phyloP scores from a whole-genome alignment of 1,140 invertebrate species.

The Nymphalis io region DNA sequence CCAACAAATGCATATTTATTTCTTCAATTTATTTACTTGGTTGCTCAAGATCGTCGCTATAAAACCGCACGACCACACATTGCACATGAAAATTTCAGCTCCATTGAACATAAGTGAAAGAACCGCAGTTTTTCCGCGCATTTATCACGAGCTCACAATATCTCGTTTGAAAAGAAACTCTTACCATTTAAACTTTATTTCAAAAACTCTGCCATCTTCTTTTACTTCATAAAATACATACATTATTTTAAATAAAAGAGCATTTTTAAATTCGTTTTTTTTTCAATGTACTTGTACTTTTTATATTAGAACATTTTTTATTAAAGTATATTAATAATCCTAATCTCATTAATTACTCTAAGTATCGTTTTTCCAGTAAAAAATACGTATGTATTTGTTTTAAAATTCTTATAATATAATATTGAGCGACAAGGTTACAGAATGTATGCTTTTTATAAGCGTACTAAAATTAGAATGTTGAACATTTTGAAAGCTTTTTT shows the following conservation, averaged over 20 bases:
- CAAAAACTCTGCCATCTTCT: background rate
- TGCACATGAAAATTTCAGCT: constrained; percentile 23
- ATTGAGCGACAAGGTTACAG: too few relatives aligned
- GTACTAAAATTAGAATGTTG: too few relatives aligned
- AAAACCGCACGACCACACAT: background rate
- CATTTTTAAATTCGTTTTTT: background rate
- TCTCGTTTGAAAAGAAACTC: constrained; percentile 18
- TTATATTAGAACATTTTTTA: background rate
- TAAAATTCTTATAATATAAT: too few relatives aligned
- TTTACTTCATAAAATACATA: background rate
- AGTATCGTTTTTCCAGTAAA: too few relatives aligned
- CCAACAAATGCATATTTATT: constrained; percentile 3
- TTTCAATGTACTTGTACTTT: too few relatives aligned
- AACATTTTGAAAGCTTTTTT: too few relatives aligned
- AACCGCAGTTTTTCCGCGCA: constrained; percentile 18
- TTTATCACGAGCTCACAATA: constrained; percentile 19
- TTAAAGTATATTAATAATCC: background rate
- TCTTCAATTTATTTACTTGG: background rate
- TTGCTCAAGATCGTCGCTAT: constrained; percentile 10
- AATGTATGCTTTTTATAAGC: too few relatives aligned
- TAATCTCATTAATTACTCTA: too few relatives aligned
- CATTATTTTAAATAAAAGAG: background rate
- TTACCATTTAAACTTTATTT: constrained; percentile 6
- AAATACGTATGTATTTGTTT: too few relatives aligned
- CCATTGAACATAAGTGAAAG: constrained; percentile 19